Conservation (phyloP, 2,113 vertebrate genomes). For the Pituophis catenifer region DNA sequence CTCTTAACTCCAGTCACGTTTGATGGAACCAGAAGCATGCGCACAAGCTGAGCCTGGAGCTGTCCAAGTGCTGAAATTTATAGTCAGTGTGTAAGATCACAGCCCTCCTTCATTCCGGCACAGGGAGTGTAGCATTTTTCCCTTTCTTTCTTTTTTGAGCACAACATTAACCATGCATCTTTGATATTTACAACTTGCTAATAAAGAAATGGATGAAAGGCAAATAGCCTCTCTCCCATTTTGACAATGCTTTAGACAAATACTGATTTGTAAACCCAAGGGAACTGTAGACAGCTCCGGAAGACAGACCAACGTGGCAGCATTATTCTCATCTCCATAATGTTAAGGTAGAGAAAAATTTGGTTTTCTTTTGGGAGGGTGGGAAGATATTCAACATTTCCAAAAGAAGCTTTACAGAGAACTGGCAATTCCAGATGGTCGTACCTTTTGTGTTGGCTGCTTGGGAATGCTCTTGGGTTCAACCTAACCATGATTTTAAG, state of each 20-base stretch:
- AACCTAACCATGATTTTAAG: slow-evolving; percentile 85
- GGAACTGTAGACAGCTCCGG: slow-evolving; percentile 59
- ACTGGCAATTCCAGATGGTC: slow-evolving; percentile 62
- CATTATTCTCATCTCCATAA: slow-evolving; percentile 58
- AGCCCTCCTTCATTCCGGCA: slow-evolving; percentile 68
- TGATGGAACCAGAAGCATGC: slow-evolving; percentile 75
- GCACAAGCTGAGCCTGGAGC: slow-evolving; percentile 74
- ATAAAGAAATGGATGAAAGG: slow-evolving; percentile 24
- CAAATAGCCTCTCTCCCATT: slow-evolving; percentile 23
- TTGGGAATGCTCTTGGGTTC: slow-evolving; percentile 74
- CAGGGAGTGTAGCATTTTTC: slow-evolving; percentile 54
- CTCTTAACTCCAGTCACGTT: slow-evolving; percentile 67
- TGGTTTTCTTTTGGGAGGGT: background rate
- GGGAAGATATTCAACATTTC: slow-evolving; percentile 28
- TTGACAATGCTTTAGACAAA: slow-evolving; percentile 36
- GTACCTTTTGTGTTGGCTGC: slow-evolving; percentile 63
- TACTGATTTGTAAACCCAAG: slow-evolving; percentile 57
- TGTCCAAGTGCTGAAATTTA: slow-evolving; percentile 85
- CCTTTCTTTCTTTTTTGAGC: background rate
- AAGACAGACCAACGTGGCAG: slow-evolving; percentile 58
- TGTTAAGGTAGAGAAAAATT: slow-evolving; percentile 61
- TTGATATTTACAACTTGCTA: slow-evolving; percentile 54
- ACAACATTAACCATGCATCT: slow-evolving; percentile 39
- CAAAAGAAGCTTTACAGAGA: slow-evolving; percentile 52
- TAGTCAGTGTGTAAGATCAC: slow-evolving; percentile 64